A percentile compares a stretch with the other conserved stretches of the same genome.
phyloP scores from a whole-genome alignment of 30 jellyfish, hydroid and myxozoan genomes.

The Phacellophora camtschatica region DNA sequence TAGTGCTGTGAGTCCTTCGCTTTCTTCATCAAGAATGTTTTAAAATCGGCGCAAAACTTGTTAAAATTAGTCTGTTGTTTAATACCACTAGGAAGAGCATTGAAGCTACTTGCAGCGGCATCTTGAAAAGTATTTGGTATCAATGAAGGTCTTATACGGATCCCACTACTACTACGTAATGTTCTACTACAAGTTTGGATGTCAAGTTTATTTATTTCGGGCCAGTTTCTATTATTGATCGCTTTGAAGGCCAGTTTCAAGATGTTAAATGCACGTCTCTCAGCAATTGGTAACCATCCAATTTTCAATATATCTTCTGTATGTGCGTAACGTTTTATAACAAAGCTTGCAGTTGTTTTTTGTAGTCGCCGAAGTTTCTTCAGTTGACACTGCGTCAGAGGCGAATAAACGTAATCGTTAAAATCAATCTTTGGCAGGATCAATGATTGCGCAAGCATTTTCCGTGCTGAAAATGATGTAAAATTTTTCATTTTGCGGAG shows the following conservation, averaged over 20 bases:
- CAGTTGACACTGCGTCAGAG: constrained; percentile 38
- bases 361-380: constrained; percentile 39
- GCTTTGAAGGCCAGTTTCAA: constrained; percentile 18
- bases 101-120: constrained; percentile 18
- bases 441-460: constrained; percentile 27
- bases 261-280: not conserved
- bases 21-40: too few species aligned
- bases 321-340: constrained; percentile 32
- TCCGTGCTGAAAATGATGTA: not conserved
- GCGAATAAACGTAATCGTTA: constrained; percentile 20
- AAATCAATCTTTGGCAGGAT: constrained; percentile 30
- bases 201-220: not conserved
- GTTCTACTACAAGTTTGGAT: constrained; percentile 6
- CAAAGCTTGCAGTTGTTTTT: constrained; percentile 52
- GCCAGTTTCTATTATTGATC: not conserved
- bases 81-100: constrained; percentile 18
- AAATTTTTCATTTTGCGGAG: constrained; percentile 32
- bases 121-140: constrained; percentile 17
- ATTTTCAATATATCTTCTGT: too few species aligned
- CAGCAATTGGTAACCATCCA: constrained; percentile 22
- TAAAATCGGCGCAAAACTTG: constrained; percentile 17
- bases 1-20: too few species aligned
- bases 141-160: constrained; percentile 2
- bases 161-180: constrained; percentile 16
- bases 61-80: constrained; percentile 6